Base-by-base conservation (phyloP, 2,888 invertebrate species). In the Spisula solida region DNA sequence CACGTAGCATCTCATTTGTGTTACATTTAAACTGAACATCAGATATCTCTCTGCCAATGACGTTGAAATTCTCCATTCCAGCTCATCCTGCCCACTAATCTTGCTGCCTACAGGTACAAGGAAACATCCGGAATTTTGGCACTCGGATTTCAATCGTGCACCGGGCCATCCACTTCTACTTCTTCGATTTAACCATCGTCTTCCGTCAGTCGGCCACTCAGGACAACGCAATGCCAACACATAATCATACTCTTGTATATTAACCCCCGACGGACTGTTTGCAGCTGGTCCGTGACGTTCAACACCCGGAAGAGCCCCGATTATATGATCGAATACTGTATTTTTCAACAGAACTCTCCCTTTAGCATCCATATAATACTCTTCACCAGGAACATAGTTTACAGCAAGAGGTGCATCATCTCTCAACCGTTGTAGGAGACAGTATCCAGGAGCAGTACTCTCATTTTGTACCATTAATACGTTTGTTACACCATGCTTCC, bases 391-490 rank as follows among this genome's bases (percentile, higher is more conserved):
- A n/a, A 16, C 14, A 75, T n/a, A 34, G 25, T 29, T 31, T 20
- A n/a, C 66, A 48, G 60, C 66, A 70, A 70, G 1, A 25, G 83
- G 83, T 10, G 18, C 70, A 75, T 83, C 48, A 34, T 29, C 25
- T 34, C 75, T 47, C n/a, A 85, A 18, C n/a, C 47, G 16, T 29
- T 85, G 85, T n/a, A 85, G 48, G 0, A 47, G 34, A 56, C 85
- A 85, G 16, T 85, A 75, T 2, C 85, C 85, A 0, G 84, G 84
- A 14, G 78, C 51, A 10, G 56, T 79, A 8, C 25, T 55, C 10
- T 85, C 79, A n/a, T 85, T 31, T 31, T 85, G 85, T 55, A 85
- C 78, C 55, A 85, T 79, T 20, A 56, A 34, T 6, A 79, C 12
- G 31, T 78, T 85, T 14, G 41, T n/a, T 16, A 18, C 29, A 31